These are phyloP conservation scores for Drosophila azteca DNA, from an alignment of 1,140 invertebrate genomes.

Conservation along the genomic window DNA sequence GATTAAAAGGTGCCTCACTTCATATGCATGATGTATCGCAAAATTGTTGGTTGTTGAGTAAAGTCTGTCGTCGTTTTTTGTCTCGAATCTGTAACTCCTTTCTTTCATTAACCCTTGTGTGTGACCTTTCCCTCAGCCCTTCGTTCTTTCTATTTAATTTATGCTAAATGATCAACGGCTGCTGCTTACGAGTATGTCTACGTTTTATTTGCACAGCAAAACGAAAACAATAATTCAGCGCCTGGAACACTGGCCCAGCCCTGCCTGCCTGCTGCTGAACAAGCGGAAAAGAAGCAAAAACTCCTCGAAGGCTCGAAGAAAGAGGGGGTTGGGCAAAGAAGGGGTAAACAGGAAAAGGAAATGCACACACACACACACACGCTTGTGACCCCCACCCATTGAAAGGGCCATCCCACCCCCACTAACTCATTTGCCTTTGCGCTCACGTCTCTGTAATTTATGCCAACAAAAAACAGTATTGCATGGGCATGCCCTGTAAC, in stretches of 20 bases:
- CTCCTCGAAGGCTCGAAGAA: constrained; percentile 34
- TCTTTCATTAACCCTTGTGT: constrained; percentile 62
- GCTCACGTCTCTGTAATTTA: constrained; percentile 74
- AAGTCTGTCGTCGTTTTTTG: not conserved
- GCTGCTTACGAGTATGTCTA: constrained; percentile 50
- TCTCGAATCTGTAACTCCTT: too few relatives aligned
- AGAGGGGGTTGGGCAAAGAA: constrained; percentile 25
- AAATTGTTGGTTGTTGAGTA: constrained; percentile 5
- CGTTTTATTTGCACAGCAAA: constrained; percentile 74
- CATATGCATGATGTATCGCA: too few relatives aligned
- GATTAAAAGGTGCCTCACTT: not conserved
- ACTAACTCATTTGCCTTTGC: constrained; percentile 75
- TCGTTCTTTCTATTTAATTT: constrained; percentile 48
- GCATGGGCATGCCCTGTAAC: constrained; percentile 18
- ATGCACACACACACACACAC: constrained; percentile 46
- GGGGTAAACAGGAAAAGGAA: constrained; percentile 73
- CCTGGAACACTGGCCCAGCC: too few relatives aligned
- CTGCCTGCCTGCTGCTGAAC: constrained; percentile 37
- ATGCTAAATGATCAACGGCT: constrained; percentile 78
- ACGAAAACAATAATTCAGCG: constrained; percentile 76
- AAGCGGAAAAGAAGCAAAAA: constrained; percentile 53
- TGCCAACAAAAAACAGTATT: constrained; percentile 64
- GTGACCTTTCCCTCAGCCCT: constrained; percentile 14
- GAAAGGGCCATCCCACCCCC: constrained; percentile 8
- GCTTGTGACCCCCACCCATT: constrained; percentile 42